These are phyloP conservation scores for Planiliza haematocheilus DNA, from an alignment of 2,113 vertebrate species.

Conservation along the genomic window DNA sequence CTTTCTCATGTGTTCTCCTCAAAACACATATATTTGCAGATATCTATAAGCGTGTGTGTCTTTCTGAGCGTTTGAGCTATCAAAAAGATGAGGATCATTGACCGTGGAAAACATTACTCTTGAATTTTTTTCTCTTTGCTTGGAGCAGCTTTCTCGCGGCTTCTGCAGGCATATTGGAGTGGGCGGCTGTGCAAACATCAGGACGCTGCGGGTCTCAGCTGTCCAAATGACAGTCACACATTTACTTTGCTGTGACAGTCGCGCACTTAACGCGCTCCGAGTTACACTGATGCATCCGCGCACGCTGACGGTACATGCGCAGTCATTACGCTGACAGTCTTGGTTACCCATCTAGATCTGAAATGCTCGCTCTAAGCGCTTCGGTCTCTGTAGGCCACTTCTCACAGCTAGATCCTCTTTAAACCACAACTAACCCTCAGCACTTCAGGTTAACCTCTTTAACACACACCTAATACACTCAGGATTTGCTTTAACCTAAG, in stretches of 20 bases:
- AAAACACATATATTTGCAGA: slow-evolving; percentile 33
- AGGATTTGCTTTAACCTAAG: not conserved
- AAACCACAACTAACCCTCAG: slow-evolving; percentile 3
- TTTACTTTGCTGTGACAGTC: slow-evolving; percentile 55
- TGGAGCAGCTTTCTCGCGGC: slow-evolving; percentile 38
- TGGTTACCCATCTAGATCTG: slow-evolving; percentile 26
- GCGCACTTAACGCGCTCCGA: slow-evolving; percentile 49
- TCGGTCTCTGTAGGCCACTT: slow-evolving; percentile 27
- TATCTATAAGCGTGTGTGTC: slow-evolving; percentile 14
- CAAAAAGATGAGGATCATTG: slow-evolving; percentile 24
- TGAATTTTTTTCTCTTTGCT: slow-evolving; percentile 36
- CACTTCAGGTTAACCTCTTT: slow-evolving; percentile 11
- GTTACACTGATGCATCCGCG: slow-evolving; percentile 37
- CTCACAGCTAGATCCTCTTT: not conserved
- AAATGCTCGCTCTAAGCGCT: slow-evolving; percentile 10
- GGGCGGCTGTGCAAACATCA: slow-evolving; percentile 67
- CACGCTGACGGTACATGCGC: slow-evolving; percentile 37
- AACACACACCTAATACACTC: not conserved
- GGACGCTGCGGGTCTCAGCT: slow-evolving; percentile 47
- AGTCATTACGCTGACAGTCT: slow-evolving; percentile 26
- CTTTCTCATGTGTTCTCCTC: not conserved
- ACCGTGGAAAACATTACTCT: slow-evolving; percentile 32
- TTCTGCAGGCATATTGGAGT: slow-evolving; percentile 63
- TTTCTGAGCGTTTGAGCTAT: slow-evolving; percentile 17
- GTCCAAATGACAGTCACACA: slow-evolving; percentile 65